Conservation (phyloP, 2,113 vertebrate genomes). For the Podocnemis expansa region DNA sequence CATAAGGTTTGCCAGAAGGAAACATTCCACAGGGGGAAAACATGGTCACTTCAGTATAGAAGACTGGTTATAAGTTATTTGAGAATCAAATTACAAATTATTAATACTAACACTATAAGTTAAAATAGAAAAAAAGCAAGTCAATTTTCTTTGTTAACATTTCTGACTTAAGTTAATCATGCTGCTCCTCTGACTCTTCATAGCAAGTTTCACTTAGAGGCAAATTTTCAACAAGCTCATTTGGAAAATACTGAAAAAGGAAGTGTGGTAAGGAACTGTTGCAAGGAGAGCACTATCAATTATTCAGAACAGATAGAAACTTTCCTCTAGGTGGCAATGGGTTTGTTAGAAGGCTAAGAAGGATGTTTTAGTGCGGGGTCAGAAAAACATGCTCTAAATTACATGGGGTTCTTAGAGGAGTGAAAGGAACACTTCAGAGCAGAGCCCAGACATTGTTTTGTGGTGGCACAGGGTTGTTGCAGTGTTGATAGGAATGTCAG, state of each 20-base stretch:
- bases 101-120: rapidly evolving
- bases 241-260: rapidly evolving
- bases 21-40: not conserved
- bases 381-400: not conserved
- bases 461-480: not conserved
- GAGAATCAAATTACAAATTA: not conserved
- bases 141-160: not conserved
- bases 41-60: not conserved
- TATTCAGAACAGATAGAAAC: not conserved
- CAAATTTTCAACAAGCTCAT: not conserved
- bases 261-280: not conserved
- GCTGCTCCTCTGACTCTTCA: not conserved
- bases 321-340: rapidly evolving
- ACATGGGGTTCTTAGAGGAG: not conserved
- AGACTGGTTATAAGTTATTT: rapidly evolving
- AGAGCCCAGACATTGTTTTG: not conserved
- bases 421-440: not conserved
- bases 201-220: not conserved
- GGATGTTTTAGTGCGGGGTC: not conserved
- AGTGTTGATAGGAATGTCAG: rapidly evolving
- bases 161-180: not conserved
- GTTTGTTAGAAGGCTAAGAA: not conserved
- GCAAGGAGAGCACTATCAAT: not conserved
- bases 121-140: not conserved
- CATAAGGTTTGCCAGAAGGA: not conserved